Conservation (phyloP, 2,888 invertebrate species). For the Teleogryllus oceanicus region DNA sequence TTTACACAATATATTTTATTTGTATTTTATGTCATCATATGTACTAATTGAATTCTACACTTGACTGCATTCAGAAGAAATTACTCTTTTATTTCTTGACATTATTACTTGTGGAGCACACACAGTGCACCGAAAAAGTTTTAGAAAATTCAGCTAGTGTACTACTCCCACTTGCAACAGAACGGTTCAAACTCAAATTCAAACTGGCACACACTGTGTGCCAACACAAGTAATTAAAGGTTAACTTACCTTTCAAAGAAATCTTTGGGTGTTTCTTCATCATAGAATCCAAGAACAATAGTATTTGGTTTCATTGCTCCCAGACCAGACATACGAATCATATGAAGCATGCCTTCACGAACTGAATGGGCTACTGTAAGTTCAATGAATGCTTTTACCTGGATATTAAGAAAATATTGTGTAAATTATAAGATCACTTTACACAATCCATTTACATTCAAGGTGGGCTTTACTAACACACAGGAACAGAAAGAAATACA, state of each 20-base stretch:
- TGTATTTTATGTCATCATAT: no score
- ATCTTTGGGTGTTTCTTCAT: conserved; percentile 69
- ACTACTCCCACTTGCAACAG: no score
- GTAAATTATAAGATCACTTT: neutral
- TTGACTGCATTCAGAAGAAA: no score
- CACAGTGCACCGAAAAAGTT: no score
- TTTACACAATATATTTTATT: no score
- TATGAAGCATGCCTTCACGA: conserved; percentile 86
- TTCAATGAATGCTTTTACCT: conserved; percentile 93
- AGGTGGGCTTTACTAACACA: neutral
- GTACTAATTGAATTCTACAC: no score
- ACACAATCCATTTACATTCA: no score
- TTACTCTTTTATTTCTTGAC: no score
- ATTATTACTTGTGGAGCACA: no score
- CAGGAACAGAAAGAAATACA: conserved; percentile 26
- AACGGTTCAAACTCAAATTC: no score
- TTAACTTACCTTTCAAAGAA: conserved; percentile 67
- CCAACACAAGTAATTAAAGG: neutral
- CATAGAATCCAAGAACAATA: conserved; percentile 90
- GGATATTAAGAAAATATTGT: conserved; percentile 31
- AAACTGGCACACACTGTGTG: neutral
- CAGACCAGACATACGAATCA: conserved; percentile 86
- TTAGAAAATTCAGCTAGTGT: no score
- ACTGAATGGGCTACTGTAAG: conserved; percentile 81
- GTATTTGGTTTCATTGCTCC: conserved; percentile 99